These are phyloP conservation scores for Tupaia tana DNA, from an alignment of 2,113 vertebrate genomes.

Conservation along the genomic window DNA sequence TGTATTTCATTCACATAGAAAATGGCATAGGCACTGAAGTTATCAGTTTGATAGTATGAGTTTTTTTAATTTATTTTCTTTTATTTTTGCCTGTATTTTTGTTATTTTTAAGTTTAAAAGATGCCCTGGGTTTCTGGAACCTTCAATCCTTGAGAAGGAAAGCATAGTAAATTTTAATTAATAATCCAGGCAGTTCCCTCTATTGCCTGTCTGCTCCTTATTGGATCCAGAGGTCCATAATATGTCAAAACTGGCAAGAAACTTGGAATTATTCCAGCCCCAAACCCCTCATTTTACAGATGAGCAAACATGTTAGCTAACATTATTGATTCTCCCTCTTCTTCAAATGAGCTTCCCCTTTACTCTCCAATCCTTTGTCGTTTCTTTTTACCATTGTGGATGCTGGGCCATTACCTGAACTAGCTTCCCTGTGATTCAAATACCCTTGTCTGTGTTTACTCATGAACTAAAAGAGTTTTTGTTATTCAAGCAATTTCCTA, in stretches of 20 bases:
- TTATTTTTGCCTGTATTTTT: constrained; percentile 34
- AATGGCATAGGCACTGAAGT: neutral
- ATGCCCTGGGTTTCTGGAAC: neutral
- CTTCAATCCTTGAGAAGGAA: constrained; percentile 45
- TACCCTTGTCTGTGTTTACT: constrained; percentile 56
- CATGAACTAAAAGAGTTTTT: constrained; percentile 54
- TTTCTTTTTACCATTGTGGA: constrained; percentile 41
- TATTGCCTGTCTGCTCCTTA: neutral
- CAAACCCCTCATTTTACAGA: constrained; percentile 72
- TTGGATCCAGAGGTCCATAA: constrained; percentile 9
- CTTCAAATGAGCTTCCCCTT: constrained; percentile 62
- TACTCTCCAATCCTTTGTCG: constrained; percentile 36
- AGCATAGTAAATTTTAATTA: neutral
- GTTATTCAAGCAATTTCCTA: constrained; percentile 63
- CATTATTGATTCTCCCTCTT: constrained; percentile 57
- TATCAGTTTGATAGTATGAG: neutral
- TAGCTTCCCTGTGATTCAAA: constrained; percentile 47
- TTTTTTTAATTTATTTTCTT: neutral
- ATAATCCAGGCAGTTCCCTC: neutral
- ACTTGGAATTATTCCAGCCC: constrained; percentile 21
- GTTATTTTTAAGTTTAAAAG: constrained; percentile 41
- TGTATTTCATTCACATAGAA: neutral
- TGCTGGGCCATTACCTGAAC: constrained; percentile 51
- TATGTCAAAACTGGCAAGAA: constrained; percentile 53
- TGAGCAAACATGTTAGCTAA: constrained; percentile 59